These are phyloP conservation scores for Gasterosteus aculeatus DNA, from an alignment of 2,113 vertebrate species.

Conservation along the genomic window DNA sequence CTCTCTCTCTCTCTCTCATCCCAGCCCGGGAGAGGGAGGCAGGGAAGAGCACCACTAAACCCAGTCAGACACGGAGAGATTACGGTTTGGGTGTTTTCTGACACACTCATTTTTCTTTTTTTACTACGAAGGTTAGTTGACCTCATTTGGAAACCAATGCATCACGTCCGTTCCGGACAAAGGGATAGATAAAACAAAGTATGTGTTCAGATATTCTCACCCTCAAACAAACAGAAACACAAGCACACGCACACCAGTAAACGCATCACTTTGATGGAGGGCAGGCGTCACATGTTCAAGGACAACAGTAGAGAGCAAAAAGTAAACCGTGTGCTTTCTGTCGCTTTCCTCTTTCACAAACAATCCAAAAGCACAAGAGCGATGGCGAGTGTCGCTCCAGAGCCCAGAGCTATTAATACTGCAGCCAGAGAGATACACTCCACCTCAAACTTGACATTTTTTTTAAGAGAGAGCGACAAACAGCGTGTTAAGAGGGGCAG, in stretches of 20 bases:
- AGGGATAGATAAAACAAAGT: slow-evolving; percentile 4
- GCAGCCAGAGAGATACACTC: slow-evolving; percentile 27
- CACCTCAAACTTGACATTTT: slow-evolving; percentile 16
- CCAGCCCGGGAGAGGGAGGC: slow-evolving; percentile 12
- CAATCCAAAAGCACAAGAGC: slow-evolving; percentile 27
- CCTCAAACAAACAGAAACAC: not conserved
- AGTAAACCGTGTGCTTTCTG: slow-evolving; percentile 33
- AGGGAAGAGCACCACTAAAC: slow-evolving; percentile 34
- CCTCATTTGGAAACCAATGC: slow-evolving; percentile 32
- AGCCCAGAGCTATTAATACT: not conserved
- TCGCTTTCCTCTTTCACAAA: slow-evolving; percentile 21
- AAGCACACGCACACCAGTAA: not conserved
- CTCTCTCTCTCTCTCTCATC: not conserved
- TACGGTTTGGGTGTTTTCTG: slow-evolving; percentile 17
- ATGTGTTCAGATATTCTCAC: not conserved
- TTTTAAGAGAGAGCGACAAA: slow-evolving; percentile 7
- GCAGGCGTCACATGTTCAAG: slow-evolving; percentile 26
- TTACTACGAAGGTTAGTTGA: slow-evolving; percentile 19
- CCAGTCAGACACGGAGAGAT: slow-evolving; percentile 37
- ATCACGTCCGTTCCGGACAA: slow-evolving; percentile 2
- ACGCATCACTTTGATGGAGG: slow-evolving; percentile 41
- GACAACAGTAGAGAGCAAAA: slow-evolving; percentile 45
- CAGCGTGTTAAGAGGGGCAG: slow-evolving; percentile 2
- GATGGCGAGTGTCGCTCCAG: slow-evolving; percentile 23
- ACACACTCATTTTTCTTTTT: not conserved